Conservation (phyloP, 2,888 invertebrate genomes). For the Sipha maydis region DNA sequence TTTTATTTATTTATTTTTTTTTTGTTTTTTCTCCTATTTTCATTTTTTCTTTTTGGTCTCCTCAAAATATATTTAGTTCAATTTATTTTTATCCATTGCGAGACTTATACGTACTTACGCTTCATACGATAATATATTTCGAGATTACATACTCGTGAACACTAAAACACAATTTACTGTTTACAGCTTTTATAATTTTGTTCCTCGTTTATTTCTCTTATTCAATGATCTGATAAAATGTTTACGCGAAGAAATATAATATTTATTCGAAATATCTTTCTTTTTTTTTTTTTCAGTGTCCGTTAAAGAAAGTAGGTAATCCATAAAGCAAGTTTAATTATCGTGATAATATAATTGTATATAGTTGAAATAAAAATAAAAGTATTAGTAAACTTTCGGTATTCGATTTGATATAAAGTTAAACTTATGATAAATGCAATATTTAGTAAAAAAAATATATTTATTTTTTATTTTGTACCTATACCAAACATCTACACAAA, state of each 20-base stretch:
- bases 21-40: constrained; percentile 20
- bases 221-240: neutral
- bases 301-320: neutral
- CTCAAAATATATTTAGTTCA: constrained; percentile 47
- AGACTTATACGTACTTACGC: constrained; percentile 25
- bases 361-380: too few relatives aligned
- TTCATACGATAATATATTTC: constrained; percentile 29
- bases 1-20: too few relatives aligned
- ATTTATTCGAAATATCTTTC: neutral
- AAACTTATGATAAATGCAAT: too few relatives aligned
- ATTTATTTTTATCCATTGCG: constrained; percentile 42
- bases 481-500: too few relatives aligned
- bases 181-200: neutral
- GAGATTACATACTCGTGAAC: constrained; percentile 50
- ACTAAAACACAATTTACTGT: constrained; percentile 40
- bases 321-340: too few relatives aligned
- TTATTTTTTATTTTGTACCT: too few relatives aligned
- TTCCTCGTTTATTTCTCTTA: neutral
- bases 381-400: too few relatives aligned
- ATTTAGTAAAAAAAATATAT: too few relatives aligned
- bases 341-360: too few relatives aligned
- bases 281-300: neutral
- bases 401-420: too few relatives aligned
- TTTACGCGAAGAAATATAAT: neutral
- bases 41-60: neutral